These are phyloP conservation scores for Brachyhypopomus occidentalis DNA, from an alignment of 2,113 vertebrate genomes.

Conservation along the genomic window DNA sequence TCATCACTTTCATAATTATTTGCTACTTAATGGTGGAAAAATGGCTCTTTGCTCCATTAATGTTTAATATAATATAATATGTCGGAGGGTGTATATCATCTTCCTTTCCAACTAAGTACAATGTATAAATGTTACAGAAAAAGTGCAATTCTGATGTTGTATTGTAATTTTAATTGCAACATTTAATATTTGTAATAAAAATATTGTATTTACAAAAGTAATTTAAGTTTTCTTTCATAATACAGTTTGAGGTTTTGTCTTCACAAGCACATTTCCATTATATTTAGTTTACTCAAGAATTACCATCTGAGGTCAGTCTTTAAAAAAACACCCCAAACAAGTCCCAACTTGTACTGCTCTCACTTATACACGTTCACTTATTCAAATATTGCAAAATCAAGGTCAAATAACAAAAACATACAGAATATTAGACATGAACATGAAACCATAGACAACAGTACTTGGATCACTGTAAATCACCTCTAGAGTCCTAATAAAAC, in stretches of 20 bases:
- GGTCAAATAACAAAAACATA: slow-evolving; percentile 3
- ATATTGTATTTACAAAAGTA: slow-evolving; percentile 53
- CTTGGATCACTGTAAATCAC: neutral
- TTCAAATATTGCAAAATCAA: slow-evolving; percentile 20
- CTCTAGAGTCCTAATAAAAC: neutral
- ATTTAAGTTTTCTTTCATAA: slow-evolving; percentile 44
- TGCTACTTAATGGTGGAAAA: no score
- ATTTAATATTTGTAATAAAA: slow-evolving; percentile 54
- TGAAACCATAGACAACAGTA: neutral
- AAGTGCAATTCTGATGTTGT: neutral
- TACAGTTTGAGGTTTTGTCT: neutral
- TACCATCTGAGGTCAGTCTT: neutral
- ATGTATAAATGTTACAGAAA: neutral
- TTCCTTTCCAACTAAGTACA: no score
- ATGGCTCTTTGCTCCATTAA: no score
- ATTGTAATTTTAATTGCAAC: no score
- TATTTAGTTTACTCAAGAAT: slow-evolving; percentile 18
- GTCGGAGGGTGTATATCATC: no score
- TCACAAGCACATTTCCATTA: neutral
- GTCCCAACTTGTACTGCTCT: no score
- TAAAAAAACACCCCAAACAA: no score
- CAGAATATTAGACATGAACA: neutral
- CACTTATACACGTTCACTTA: neutral
- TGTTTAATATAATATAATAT: no score
- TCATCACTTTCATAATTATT: no score